phyloP scores from a whole-genome alignment of 2,797 vertebrate species.

The Spatula clypeata region DNA sequence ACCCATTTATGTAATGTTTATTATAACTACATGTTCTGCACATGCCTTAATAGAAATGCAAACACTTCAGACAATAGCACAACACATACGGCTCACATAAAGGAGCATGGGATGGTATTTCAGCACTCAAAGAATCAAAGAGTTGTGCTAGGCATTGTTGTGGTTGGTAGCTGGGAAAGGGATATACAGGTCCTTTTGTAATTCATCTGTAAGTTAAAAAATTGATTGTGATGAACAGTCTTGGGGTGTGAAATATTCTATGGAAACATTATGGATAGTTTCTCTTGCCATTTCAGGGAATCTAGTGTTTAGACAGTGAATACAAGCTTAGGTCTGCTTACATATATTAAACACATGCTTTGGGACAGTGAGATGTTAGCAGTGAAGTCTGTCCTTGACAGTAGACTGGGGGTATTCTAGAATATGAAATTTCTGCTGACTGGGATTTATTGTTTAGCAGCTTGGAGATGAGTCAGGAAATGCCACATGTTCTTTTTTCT shows the following conservation, averaged over 20 bases:
- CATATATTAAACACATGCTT: not conserved
- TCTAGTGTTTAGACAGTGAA: fast-evolving
- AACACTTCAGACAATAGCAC: not conserved
- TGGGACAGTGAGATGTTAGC: not conserved
- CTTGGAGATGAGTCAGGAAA: not conserved
- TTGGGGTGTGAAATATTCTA: not conserved
- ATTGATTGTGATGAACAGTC: not conserved
- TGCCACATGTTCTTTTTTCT: not conserved
- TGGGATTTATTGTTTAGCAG: not conserved
- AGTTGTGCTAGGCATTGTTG: not conserved
- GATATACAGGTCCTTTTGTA: not conserved
- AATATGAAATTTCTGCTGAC: not conserved
- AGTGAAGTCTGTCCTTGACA: not conserved
- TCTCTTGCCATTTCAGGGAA: not conserved
- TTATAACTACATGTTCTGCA: not conserved
- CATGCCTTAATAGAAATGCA: not conserved
- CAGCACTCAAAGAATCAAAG: not conserved
- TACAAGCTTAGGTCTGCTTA: not conserved
- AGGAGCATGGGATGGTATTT: not conserved
- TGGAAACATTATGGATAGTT: not conserved
- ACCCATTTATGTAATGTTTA: not conserved
- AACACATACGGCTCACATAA: not conserved
- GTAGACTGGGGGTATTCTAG: not conserved
- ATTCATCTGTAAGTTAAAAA: not conserved
- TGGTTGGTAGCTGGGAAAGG: not conserved